Evolutionary conservation across 2,888 invertebrate species (phyloP).

Genomic region (Rhingia rostrata): DNA sequence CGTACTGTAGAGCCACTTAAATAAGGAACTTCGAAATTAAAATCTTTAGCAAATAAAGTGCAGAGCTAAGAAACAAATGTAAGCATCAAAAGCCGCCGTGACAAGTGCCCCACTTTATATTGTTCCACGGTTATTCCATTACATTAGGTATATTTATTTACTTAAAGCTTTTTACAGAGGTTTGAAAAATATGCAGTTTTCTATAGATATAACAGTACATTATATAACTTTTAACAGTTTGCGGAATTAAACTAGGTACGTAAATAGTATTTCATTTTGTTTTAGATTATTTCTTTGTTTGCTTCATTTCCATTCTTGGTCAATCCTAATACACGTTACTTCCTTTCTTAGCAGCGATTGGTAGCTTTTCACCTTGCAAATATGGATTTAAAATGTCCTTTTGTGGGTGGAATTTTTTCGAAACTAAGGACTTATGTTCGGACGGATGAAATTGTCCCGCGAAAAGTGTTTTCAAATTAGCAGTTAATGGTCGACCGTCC

Average conservation of each 20-base stretch:
- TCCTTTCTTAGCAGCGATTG: slow-evolving; percentile 96
- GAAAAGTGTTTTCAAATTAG: slow-evolving; percentile 85
- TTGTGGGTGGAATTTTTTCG: slow-evolving; percentile 88
- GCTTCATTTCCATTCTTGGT: neutral
- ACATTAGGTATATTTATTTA: slow-evolving; percentile 2
- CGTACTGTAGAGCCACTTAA: too few relatives aligned
- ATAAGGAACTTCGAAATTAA: too few relatives aligned
- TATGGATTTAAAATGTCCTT: slow-evolving; percentile 90
- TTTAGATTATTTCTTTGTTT: neutral
- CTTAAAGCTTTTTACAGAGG: slow-evolving; percentile 39
- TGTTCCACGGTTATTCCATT: neutral
- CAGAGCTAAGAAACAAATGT: too few relatives aligned
- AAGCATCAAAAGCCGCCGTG: too few relatives aligned
- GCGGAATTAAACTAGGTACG: slow-evolving; percentile 16
- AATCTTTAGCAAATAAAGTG: too few relatives aligned
- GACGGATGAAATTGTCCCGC: slow-evolving; percentile 82
- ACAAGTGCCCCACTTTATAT: too few relatives aligned
- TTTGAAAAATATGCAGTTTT: slow-evolving; percentile 18
- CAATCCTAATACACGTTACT: slow-evolving; percentile 85
- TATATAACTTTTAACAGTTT: slow-evolving; percentile 8
- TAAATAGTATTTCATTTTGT: slow-evolving; percentile 5
- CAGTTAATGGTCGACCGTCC: slow-evolving; percentile 74
- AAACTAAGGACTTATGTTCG: slow-evolving; percentile 84
- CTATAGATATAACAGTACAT: slow-evolving; percentile 6
- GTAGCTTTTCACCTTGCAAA: slow-evolving; percentile 92